Conservation (phyloP, 2,797 vertebrate species). For the Rhabdophis nuchalis region DNA sequence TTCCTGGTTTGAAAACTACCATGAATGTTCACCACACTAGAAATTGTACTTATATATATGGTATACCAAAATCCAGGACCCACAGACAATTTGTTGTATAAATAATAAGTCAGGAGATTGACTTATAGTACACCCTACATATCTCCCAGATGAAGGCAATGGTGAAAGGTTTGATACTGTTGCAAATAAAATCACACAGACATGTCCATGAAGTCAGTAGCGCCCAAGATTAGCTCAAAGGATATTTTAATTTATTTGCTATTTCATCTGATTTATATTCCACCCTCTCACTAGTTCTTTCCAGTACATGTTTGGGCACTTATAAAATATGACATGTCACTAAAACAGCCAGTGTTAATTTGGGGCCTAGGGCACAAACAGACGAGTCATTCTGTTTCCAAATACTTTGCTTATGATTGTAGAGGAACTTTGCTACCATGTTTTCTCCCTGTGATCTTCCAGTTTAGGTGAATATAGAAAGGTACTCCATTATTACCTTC, state of each 20-base stretch:
- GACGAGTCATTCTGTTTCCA: background rate
- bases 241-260: background rate
- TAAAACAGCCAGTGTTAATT: background rate
- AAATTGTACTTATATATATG: background rate
- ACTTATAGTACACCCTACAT: background rate
- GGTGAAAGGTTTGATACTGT: background rate
- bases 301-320: background rate
- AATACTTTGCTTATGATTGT: background rate
- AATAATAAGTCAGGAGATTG: background rate
- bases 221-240: background rate
- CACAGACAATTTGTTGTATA: background rate
- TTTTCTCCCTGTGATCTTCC: background rate
- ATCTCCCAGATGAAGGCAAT: background rate
- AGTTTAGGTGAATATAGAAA: background rate
- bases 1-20: background rate
- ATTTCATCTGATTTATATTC: background rate
- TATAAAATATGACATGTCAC: background rate
- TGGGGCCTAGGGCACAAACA: background rate
- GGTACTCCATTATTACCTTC: background rate
- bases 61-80: background rate
- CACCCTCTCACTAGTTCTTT: background rate
- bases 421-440: background rate
- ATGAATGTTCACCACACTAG: background rate
- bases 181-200: background rate
- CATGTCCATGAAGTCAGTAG: background rate